Evolutionary conservation across 2,113 vertebrate genomes (phyloP), one percentile per base, ranked within the genome.

Genomic region (Rhinolophus sinicus): DNA sequence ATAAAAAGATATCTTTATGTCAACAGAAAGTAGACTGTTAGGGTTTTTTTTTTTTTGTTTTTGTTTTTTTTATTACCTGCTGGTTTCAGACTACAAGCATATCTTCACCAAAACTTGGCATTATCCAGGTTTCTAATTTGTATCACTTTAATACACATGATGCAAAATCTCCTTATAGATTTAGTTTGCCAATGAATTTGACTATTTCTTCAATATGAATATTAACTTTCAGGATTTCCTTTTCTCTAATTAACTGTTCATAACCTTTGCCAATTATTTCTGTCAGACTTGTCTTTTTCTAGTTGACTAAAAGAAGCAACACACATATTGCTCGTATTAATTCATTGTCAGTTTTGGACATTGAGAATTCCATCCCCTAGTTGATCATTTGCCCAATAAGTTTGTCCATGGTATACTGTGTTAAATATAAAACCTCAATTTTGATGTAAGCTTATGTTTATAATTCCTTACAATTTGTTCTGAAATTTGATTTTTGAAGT

Each of bases 401-500:
- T 35, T 60, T 84, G n/a, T 30, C 38, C 2, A 4, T 30, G 21
- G 30, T 73, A 38, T 78, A 18, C 33, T 65, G 15, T 81, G 22
- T 58, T 80, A 73, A 90, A 69, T 62, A 93, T 47, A 75, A 86
- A 94, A 56, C 1, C 2, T 50, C 69, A 83, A 76, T 90, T 90
- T 67, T 82, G 15, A 82, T 70, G 5, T 62, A 58, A 73, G 58
- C 1, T 60, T 28, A 24, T 78, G 15, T 47, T 77, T 93, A 47
- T 56, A n/a, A 65, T 78, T 6, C 15, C 58, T 69, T 69, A 33
- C 21, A 14, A 69, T 69, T 80, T 88, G 22, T 67, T 47, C 87
- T 95, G 38, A 78, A 90, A 62, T 40, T 88, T 65, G 77, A 50
- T 69, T 89, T 90, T 58, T 87, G 28, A 76, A 77, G 5, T 77